These are phyloP conservation scores for Phlogophora meticulosa DNA, from an alignment of 2,888 invertebrate species.

Conservation along the genomic window DNA sequence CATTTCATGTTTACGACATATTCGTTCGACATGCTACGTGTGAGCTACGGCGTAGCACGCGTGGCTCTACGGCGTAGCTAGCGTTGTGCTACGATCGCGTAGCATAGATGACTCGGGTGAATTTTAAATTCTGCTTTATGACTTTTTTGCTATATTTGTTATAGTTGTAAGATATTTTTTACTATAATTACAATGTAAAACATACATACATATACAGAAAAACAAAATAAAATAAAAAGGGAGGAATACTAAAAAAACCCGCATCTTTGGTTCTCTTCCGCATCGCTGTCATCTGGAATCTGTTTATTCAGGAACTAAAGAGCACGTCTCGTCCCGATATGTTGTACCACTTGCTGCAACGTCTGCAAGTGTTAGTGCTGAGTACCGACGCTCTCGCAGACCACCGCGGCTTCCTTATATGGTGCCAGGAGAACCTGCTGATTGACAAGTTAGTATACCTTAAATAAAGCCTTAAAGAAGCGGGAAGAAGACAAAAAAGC, in stretches of 20 bases:
- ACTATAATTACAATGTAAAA: too few relatives aligned
- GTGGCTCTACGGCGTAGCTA: slow-evolving; percentile 8
- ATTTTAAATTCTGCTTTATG: too few relatives aligned
- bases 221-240: too few relatives aligned
- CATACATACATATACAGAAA: too few relatives aligned
- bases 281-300: too few relatives aligned
- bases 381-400: slow-evolving; percentile 98
- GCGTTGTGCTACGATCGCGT: background rate
- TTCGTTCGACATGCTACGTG: slow-evolving; percentile 1
- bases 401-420: slow-evolving; percentile 97
- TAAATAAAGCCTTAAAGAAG: background rate
- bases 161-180: too few relatives aligned
- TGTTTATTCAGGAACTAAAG: slow-evolving; percentile 92
- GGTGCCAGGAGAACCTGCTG: slow-evolving; percentile 98
- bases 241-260: too few relatives aligned
- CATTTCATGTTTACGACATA: too few relatives aligned
- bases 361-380: slow-evolving; percentile 96
- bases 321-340: slow-evolving; percentile 97
- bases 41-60: slow-evolving; percentile 16
- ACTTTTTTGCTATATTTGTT: too few relatives aligned
- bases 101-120: too few relatives aligned
- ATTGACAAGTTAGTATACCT: slow-evolving; percentile 93
- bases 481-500: background rate
- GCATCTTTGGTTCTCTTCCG: too few relatives aligned
- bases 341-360: slow-evolving; percentile 97